Conservation (phyloP, 1,140 invertebrate genomes). For the Eupristina koningsbergeri region DNA sequence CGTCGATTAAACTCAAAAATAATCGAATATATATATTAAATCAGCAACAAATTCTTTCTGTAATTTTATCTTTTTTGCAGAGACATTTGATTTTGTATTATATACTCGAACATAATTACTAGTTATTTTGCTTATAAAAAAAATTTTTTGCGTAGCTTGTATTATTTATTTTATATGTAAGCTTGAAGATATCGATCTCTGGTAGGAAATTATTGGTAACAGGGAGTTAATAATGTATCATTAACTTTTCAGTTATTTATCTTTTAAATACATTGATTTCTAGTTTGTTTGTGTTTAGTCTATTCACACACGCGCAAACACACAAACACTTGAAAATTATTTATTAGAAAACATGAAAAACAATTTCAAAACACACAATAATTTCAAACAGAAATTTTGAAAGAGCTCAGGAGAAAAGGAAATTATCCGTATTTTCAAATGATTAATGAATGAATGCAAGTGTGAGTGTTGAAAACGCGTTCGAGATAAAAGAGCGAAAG, state of each 20-base stretch:
- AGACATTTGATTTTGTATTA: not conserved
- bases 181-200: slow-evolving; percentile 2
- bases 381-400: not conserved
- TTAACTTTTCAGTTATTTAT: not conserved
- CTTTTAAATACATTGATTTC: not conserved
- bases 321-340: too few species aligned
- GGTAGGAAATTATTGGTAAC: slow-evolving; percentile 4
- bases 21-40: not conserved
- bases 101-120: not conserved
- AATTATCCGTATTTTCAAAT: not conserved
- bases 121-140: not conserved
- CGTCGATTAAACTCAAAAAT: not conserved
- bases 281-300: not conserved
- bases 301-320: not conserved
- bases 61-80: not conserved
- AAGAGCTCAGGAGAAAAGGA: not conserved
- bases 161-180: not conserved
- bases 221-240: slow-evolving; percentile 4
- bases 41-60: not conserved
- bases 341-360: not conserved
- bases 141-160: not conserved
- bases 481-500: not conserved
- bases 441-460: not conserved
- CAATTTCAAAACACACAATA: not conserved
- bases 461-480: not conserved